phyloP scores from a whole-genome alignment of 2,888 invertebrate genomes.

The Tiliacea citrago region DNA sequence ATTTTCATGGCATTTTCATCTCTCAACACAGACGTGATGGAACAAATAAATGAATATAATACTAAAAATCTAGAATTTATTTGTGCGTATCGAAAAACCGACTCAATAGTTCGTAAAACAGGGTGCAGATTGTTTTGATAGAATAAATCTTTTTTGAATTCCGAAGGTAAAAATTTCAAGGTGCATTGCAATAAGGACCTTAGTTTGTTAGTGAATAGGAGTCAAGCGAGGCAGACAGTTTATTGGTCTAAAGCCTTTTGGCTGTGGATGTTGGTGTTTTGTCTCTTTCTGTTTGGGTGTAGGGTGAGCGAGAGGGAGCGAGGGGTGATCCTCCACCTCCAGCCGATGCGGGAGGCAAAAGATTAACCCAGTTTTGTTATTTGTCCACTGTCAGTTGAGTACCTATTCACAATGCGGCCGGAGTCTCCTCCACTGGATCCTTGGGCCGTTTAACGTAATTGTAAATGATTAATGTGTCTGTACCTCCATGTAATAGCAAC shows the following conservation, averaged over 20 bases:
- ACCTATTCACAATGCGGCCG: constrained; percentile 89
- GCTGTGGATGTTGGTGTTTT: constrained; percentile 69
- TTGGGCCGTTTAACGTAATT: constrained; percentile 89
- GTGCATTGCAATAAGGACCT: constrained; percentile 74
- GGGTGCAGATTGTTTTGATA: constrained; percentile 81
- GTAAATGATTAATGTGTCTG: constrained; percentile 89
- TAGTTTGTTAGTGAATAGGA: constrained; percentile 71
- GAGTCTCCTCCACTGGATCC: constrained; percentile 86
- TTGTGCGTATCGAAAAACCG: constrained; percentile 73
- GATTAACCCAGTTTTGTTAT: constrained; percentile 91
- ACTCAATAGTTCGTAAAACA: constrained; percentile 78
- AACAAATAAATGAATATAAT: constrained; percentile 90
- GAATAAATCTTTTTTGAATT: constrained; percentile 86
- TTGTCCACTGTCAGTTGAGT: constrained; percentile 91
- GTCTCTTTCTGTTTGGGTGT: constrained; percentile 83
- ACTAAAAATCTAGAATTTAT: constrained; percentile 85
- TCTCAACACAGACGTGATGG: constrained; percentile 87
- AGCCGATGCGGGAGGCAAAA: constrained; percentile 87
- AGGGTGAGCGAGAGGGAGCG: constrained; percentile 78
- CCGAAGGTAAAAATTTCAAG: constrained; percentile 83
- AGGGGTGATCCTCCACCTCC: constrained; percentile 87
- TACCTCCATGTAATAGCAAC: constrained; percentile 84
- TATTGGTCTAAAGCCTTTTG: constrained; percentile 76
- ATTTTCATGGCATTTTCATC: constrained; percentile 89
- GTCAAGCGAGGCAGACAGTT: constrained; percentile 60